These are phyloP conservation scores for Vespertilio murinus DNA, from an alignment of 2,797 vertebrate species.

Conservation along the genomic window DNA sequence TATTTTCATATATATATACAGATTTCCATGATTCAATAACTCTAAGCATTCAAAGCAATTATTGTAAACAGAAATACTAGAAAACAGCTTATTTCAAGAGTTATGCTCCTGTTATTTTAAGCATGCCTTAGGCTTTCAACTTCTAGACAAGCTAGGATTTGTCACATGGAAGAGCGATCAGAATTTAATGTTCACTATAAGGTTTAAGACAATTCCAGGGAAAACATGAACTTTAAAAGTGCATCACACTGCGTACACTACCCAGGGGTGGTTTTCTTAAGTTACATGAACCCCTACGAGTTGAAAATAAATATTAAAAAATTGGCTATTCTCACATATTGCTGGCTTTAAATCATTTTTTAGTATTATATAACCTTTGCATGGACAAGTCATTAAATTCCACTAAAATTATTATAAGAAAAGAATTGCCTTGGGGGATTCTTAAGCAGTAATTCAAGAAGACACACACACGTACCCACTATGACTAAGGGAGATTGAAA, in stretches of 20 bases:
- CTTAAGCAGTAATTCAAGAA: background rate
- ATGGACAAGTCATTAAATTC: background rate
- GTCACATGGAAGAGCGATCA: slow-evolving; percentile 11
- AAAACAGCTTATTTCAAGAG: slow-evolving; percentile 63
- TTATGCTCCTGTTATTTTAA: slow-evolving; percentile 65
- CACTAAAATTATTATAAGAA: background rate
- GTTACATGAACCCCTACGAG: background rate
- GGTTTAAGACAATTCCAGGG: slow-evolving; percentile 43
- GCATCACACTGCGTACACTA: background rate
- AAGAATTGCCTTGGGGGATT: background rate
- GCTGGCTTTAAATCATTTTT: background rate
- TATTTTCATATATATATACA: background rate
- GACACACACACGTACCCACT: fast-evolving
- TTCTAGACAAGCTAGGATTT: slow-evolving; percentile 51
- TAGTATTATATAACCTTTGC: background rate
- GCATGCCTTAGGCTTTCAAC: slow-evolving; percentile 33
- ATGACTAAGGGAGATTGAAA: background rate
- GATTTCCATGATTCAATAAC: slow-evolving; percentile 69
- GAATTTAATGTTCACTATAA: slow-evolving; percentile 20
- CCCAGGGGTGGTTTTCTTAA: background rate
- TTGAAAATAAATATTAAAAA: slow-evolving; percentile 10
- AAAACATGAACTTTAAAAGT: slow-evolving; percentile 63
- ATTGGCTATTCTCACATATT: background rate
- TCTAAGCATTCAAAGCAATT: slow-evolving; percentile 68
- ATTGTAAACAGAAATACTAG: slow-evolving; percentile 30